phyloP scores from a whole-genome alignment of 2,888 invertebrate genomes.

The Limnephilus lunatus region DNA sequence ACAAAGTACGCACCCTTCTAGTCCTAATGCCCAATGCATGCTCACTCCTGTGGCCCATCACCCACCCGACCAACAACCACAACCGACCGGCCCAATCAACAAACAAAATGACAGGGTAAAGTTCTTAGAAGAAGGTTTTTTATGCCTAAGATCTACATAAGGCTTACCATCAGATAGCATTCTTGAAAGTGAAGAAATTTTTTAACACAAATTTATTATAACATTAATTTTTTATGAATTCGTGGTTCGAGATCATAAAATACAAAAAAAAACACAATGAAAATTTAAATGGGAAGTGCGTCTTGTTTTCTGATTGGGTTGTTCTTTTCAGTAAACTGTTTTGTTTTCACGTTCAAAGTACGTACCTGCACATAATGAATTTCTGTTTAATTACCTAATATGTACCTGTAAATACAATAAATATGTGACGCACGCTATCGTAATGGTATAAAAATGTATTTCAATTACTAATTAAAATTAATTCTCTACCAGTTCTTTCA shows the following conservation, averaged over 20 bases:
- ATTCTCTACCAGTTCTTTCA: no score
- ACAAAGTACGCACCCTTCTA: conserved; percentile 65
- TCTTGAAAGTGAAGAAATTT: not conserved
- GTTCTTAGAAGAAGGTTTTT: not conserved
- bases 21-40: conserved; percentile 36
- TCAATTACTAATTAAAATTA: not conserved
- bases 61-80: not conserved
- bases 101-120: not conserved
- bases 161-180: not conserved
- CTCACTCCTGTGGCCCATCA: conserved; percentile 8
- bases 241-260: not conserved
- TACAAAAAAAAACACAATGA: not conserved
- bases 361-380: not conserved
- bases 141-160: not conserved
- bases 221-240: not conserved
- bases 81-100: not conserved
- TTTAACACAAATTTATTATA: not conserved
- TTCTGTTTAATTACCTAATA: not conserved
- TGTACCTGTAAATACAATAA: not conserved
- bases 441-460: not conserved
- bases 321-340: not conserved
- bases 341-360: not conserved
- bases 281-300: not conserved
- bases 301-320: not conserved
- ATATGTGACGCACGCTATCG: not conserved